A percentile compares a stretch with the other conserved stretches of the same genome.
These are phyloP conservation scores for Hydroisotoma schaefferi DNA, from an alignment of 2,888 invertebrate species.

Conservation along the genomic window DNA sequence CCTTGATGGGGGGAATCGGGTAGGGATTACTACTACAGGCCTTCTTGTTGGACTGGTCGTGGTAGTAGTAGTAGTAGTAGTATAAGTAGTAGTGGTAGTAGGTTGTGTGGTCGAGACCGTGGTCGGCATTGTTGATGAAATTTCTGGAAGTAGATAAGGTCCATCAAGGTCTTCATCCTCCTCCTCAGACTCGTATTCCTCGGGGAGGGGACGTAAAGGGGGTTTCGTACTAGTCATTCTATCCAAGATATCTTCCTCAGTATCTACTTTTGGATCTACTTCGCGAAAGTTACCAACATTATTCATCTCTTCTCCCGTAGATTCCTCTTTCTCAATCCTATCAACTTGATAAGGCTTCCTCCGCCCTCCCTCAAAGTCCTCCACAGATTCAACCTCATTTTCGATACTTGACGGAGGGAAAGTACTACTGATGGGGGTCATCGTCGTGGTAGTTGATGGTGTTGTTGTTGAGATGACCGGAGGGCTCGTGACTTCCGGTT, in stretches of 20 bases:
- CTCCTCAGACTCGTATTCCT: slow-evolving; percentile 10
- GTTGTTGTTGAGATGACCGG: too few species aligned
- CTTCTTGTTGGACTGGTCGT: slow-evolving; percentile 11
- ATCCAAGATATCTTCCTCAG: neutral
- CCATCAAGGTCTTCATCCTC: slow-evolving; percentile 17
- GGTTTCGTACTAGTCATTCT: slow-evolving; percentile 3
- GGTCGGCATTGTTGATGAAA: too few species aligned
- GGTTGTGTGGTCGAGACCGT: neutral
- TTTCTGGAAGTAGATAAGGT: slow-evolving; percentile 10
- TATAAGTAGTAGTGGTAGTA: slow-evolving; percentile 19
- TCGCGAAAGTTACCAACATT: too few species aligned
- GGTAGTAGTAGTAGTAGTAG: slow-evolving; percentile 18
- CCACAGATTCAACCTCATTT: neutral
- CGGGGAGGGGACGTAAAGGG: neutral
- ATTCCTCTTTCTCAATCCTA: neutral
- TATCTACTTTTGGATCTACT: neutral
- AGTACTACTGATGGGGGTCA: neutral
- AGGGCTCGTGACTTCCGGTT: too few species aligned
- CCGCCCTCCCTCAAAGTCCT: neutral
- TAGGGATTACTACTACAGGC: too few species aligned
- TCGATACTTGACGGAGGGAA: slow-evolving; percentile 8
- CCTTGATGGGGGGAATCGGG: neutral
- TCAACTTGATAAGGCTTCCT: too few species aligned
- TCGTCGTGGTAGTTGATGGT: slow-evolving; percentile 1
- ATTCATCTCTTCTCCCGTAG: neutral